These are phyloP conservation scores for Coryphaenoides rupestris DNA, from an alignment of 2,113 vertebrate species.

Conservation along the genomic window DNA sequence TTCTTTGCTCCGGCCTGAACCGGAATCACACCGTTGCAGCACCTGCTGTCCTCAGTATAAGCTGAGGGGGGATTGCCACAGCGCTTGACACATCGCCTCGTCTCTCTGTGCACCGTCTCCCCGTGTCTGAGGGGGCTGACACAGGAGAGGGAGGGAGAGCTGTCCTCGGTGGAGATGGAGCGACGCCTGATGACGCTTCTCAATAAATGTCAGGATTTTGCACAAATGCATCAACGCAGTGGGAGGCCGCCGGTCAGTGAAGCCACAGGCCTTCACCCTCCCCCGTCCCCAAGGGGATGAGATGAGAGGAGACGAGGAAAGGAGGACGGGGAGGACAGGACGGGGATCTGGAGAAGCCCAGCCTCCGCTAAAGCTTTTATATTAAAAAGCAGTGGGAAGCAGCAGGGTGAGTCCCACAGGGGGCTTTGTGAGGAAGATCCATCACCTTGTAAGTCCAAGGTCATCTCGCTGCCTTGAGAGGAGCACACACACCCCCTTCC, in stretches of 20 bases:
- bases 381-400: slow-evolving; percentile 24
- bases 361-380: not conserved
- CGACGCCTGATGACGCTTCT: not conserved
- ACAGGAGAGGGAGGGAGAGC: not conserved
- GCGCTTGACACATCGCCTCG: no score
- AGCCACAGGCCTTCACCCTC: no score
- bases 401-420: slow-evolving; percentile 13
- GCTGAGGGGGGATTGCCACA: not conserved
- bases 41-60: not conserved
- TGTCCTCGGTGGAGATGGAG: slow-evolving; percentile 16
- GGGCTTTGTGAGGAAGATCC: slow-evolving; percentile 21
- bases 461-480: slow-evolving; percentile 32
- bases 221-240: not conserved
- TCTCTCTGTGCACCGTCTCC: not conserved
- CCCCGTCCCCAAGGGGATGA: no score
- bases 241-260: no score
- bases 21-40: slow-evolving; percentile 16
- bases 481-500: no score
- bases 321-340: no score
- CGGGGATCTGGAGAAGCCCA: not conserved
- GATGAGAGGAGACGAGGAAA: no score
- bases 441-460: slow-evolving; percentile 30
- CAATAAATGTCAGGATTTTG: not conserved
- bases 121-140: not conserved
- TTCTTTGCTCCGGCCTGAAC: slow-evolving; percentile 8